Evolutionary conservation across 2,797 vertebrate species (phyloP).

Genomic region (Acanthurus tractus): DNA sequence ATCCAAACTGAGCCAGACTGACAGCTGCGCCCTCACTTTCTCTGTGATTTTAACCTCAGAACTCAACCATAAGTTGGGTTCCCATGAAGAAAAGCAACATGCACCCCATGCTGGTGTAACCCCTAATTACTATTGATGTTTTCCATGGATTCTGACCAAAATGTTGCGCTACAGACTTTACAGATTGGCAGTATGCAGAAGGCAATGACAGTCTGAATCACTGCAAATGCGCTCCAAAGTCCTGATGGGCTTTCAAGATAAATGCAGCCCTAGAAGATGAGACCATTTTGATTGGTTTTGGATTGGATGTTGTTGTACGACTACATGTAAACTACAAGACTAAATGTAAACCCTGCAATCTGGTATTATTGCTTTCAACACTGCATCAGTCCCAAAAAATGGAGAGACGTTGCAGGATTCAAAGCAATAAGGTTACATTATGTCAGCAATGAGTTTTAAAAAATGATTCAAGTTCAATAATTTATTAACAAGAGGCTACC

Average conservation of each 20-base stretch:
- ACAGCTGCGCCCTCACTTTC: slow-evolving; percentile 68
- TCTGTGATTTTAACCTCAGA: slow-evolving; percentile 71
- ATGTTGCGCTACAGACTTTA: slow-evolving; percentile 48
- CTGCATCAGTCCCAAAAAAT: neutral
- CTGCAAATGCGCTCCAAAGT: slow-evolving; percentile 28
- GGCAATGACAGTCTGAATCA: slow-evolving; percentile 27
- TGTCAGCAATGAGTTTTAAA: no score
- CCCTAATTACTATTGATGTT: slow-evolving; percentile 75
- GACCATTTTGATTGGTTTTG: slow-evolving; percentile 9
- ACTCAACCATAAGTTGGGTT: slow-evolving; percentile 65
- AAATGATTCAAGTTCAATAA: no score
- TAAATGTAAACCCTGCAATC: no score
- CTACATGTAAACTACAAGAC: slow-evolving; percentile 8
- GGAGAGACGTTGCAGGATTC: neutral
- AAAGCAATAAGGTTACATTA: no score
- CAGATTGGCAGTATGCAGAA: slow-evolving; percentile 39
- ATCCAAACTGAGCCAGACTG: slow-evolving; percentile 54
- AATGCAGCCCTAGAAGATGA: slow-evolving; percentile 5
- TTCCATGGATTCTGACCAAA: slow-evolving; percentile 69
- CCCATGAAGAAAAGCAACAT: slow-evolving; percentile 66
- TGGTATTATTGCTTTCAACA: neutral
- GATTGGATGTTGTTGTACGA: slow-evolving; percentile 3
- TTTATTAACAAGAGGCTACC: no score
- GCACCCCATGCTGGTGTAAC: slow-evolving; percentile 64
- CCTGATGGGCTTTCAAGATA: slow-evolving; percentile 42